Evolutionary conservation across 2,113 vertebrate genomes (phyloP).

Genomic region (Chionomys nivalis): DNA sequence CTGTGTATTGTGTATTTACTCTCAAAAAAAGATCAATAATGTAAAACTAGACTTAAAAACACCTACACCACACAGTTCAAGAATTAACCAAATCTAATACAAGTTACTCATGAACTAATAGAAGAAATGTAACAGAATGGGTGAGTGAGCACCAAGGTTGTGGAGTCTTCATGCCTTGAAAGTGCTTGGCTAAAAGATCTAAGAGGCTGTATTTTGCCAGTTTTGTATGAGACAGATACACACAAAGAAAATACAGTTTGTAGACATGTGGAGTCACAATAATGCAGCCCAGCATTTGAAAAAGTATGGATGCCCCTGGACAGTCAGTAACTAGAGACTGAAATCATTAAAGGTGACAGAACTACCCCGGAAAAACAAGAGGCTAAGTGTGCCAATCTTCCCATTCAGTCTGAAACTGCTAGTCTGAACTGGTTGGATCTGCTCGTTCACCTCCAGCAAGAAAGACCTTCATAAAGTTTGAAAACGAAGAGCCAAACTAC

Average conservation of each 20-base stretch:
- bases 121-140: not conserved
- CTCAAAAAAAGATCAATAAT: not conserved
- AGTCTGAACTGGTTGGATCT: not conserved
- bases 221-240: not conserved
- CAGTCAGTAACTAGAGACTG: not conserved
- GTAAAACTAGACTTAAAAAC: not conserved
- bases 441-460: not conserved
- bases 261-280: not conserved
- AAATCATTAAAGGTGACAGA: not conserved
- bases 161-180: not conserved
- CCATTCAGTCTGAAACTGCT: not conserved
- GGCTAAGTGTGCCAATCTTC: not conserved
- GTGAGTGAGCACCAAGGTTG: not conserved
- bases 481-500: not conserved
- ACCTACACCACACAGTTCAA: not conserved
- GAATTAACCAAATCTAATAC: constrained; percentile 3
- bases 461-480: not conserved
- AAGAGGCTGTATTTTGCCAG: constrained; percentile 1
- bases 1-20: not conserved
- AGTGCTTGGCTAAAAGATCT: not conserved
- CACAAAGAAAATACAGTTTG: not conserved
- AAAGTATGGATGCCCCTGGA: not conserved
- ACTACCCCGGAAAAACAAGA: not conserved
- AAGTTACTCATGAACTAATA: not conserved
- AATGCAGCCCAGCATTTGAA: not conserved